Conservation (phyloP, 2,888 invertebrate species). For the Meganola albula region DNA sequence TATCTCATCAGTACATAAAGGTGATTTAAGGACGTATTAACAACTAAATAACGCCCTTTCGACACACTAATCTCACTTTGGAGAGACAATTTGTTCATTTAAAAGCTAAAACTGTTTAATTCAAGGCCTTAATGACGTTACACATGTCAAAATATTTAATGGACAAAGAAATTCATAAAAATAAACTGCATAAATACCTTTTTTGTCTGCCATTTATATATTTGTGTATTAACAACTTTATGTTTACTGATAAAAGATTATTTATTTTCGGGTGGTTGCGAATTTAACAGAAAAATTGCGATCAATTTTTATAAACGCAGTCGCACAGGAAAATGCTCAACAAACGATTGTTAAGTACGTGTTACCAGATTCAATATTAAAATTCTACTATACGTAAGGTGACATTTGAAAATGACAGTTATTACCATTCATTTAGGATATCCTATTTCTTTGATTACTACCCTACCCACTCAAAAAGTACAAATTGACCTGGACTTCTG, state of each 20-base stretch:
- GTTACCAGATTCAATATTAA: too few relatives aligned
- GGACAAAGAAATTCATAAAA: slow-evolving; percentile 63
- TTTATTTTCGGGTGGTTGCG: slow-evolving; percentile 34
- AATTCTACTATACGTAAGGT: too few relatives aligned
- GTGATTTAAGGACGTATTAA: too few relatives aligned
- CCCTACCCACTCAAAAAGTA: too few relatives aligned
- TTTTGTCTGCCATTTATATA: slow-evolving; percentile 75
- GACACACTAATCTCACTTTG: slow-evolving; percentile 13
- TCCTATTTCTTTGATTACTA: too few relatives aligned
- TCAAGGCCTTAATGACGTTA: slow-evolving; percentile 60
- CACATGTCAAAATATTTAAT: slow-evolving; percentile 63
- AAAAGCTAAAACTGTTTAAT: slow-evolving; percentile 30
- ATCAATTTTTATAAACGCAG: slow-evolving; percentile 42
- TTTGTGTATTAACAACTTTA: slow-evolving; percentile 36
- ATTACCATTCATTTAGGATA: too few relatives aligned
- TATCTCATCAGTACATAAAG: too few relatives aligned
- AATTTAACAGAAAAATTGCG: slow-evolving; percentile 37
- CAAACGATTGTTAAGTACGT: too few relatives aligned
- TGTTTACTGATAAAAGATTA: slow-evolving; percentile 44
- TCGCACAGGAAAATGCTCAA: slow-evolving; percentile 48
- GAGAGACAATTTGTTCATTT: slow-evolving; percentile 23
- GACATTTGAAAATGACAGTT: too few relatives aligned
- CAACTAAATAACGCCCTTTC: slow-evolving; percentile 11
- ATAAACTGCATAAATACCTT: slow-evolving; percentile 71
- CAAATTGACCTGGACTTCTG: too few relatives aligned